phyloP scores from a whole-genome alignment of 2,797 vertebrate species.

The Anguilla megastoma region DNA sequence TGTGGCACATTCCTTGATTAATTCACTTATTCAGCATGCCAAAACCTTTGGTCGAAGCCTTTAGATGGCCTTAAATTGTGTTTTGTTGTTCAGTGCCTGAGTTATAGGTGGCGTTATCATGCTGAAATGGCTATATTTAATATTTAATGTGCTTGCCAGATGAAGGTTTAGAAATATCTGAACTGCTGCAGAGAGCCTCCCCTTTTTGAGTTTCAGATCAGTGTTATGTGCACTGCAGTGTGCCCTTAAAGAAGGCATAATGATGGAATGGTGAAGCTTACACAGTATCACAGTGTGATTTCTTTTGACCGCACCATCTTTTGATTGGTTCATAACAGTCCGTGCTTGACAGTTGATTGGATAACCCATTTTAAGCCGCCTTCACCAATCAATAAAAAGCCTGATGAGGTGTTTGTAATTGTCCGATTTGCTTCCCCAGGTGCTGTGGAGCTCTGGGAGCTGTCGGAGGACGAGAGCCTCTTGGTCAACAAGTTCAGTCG shows the following conservation, averaged over 20 bases:
- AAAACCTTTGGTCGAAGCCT: not conserved
- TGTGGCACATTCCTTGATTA: too few relatives aligned
- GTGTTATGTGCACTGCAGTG: not conserved
- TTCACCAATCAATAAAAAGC: not conserved
- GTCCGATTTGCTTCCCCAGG: constrained; percentile 66
- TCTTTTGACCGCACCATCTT: not conserved
- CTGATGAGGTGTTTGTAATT: not conserved
- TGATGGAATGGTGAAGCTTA: not conserved
- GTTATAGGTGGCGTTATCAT: not conserved
- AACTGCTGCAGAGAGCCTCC: not conserved
- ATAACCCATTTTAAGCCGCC: not conserved
- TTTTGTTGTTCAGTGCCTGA: not conserved
- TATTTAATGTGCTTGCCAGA: not conserved
- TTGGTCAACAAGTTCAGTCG: constrained; percentile 90
- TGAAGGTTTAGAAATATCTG: not conserved
- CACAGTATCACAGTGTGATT: not conserved
- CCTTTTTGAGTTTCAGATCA: not conserved
- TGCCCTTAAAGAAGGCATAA: not conserved
- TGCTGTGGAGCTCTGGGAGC: constrained; percentile 91
- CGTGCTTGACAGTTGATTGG: not conserved
- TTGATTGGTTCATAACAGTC: not conserved
- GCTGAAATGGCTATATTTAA: not conserved
- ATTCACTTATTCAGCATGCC: not conserved
- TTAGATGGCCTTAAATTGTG: not conserved
- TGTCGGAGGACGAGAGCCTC: constrained; percentile 86